These are phyloP conservation scores for Styela clava DNA, from an alignment of 23 tunicate species.

Conservation along the genomic window DNA sequence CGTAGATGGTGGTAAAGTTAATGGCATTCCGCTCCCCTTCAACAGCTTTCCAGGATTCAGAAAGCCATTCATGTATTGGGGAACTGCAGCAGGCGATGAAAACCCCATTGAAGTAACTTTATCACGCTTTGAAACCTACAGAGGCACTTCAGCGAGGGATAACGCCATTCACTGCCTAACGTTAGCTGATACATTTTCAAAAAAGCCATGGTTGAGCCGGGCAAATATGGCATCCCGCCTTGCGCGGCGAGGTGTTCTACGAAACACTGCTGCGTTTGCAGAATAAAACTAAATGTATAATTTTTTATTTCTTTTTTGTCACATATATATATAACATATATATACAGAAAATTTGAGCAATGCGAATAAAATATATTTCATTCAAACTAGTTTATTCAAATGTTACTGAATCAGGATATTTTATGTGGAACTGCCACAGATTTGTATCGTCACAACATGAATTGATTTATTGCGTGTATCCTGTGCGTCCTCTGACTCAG, in stretches of 20 bases:
- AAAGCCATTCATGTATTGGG: constrained; percentile 84
- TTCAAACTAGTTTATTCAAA: no score
- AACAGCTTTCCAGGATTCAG: constrained; percentile 40
- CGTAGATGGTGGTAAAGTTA: constrained; percentile 17
- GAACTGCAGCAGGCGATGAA: constrained; percentile 14
- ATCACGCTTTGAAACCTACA: constrained; percentile 38
- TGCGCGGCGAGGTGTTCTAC: constrained; percentile 51
- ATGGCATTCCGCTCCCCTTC: constrained; percentile 61
- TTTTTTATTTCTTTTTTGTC: no score
- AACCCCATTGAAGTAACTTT: constrained; percentile 64
- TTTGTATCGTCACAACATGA: no score
- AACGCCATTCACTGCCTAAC: constrained; percentile 75
- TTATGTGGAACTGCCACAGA: no score
- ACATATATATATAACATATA: no score
- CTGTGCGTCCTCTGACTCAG: no score
- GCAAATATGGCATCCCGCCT: constrained; percentile 65
- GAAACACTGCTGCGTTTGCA: neutral
- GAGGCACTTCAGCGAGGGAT: constrained; percentile 64
- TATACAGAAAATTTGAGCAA: no score
- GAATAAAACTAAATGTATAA: no score
- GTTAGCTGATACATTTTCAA: constrained; percentile 65
- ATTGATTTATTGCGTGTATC: no score
- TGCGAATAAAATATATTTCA: no score
- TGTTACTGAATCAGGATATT: no score
- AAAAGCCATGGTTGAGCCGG: constrained; percentile 84